Percentiles rank a stretch among this genome's conserved stretches.
These are phyloP conservation scores for Gymnoscopelus microlampas DNA, from an alignment of 2,797 vertebrate species.

Conservation along the genomic window DNA sequence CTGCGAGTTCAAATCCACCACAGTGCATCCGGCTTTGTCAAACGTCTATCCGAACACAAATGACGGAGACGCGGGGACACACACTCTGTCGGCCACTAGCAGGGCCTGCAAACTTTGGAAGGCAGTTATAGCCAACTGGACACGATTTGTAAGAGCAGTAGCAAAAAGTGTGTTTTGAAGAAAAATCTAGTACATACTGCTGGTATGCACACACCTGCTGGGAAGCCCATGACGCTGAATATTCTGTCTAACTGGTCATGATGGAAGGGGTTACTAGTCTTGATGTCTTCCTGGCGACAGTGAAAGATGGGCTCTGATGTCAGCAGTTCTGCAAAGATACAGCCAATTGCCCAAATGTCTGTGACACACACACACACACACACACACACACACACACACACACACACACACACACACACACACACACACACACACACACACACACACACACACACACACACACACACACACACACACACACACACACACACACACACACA, in stretches of 20 bases:
- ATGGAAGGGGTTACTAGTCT: conserved; percentile 98
- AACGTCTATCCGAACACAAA: too few species aligned
- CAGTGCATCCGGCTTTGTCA: too few species aligned
- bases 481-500: not conserved
- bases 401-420: conserved; percentile 17
- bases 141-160: not conserved
- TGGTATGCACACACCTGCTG: conserved; percentile 87
- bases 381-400: conserved; percentile 29
- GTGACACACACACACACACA: conserved; percentile 17
- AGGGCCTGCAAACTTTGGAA: too few species aligned
- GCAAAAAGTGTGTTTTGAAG: not conserved
- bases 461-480: too few species aligned
- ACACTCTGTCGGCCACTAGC: too few species aligned
- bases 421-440: not conserved
- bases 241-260: conserved; percentile 97
- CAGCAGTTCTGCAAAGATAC: conserved; percentile 97
- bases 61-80: too few species aligned
- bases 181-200: not conserved
- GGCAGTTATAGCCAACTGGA: too few species aligned
- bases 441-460: too few species aligned
- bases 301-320: conserved; percentile 98
- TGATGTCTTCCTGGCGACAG: conserved; percentile 98
- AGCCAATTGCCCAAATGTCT: conserved; percentile 99
- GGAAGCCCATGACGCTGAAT: conserved; percentile 99
- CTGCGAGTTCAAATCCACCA: too few species aligned